Evolutionary conservation across 2,113 vertebrate genomes (phyloP).

Genomic region (Rhineura floridana): DNA sequence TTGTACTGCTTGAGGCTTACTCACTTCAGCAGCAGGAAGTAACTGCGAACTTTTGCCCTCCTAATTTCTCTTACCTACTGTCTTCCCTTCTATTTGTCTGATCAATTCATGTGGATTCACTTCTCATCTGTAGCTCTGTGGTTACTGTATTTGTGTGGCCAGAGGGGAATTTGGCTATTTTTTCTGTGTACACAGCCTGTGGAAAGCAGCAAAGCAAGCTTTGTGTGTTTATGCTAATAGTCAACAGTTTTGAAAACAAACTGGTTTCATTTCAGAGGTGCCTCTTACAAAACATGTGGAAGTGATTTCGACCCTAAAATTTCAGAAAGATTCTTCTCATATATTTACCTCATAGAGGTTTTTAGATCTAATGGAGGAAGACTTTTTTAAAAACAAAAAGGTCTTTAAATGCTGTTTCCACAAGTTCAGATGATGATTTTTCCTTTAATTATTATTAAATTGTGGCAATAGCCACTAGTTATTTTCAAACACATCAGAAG

Average conservation of each 20-base stretch:
- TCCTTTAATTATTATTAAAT: background rate
- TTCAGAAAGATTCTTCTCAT: background rate
- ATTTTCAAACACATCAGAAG: constrained; percentile 6
- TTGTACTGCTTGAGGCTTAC: background rate
- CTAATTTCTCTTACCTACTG: background rate
- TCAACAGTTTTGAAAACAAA: constrained; percentile 9
- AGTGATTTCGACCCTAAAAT: constrained; percentile 4
- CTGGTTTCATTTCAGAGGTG: constrained; percentile 10
- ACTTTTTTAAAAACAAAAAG: background rate
- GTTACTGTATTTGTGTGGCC: constrained; percentile 21
- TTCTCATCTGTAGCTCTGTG: background rate
- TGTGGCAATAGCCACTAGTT: background rate
- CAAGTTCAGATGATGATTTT: background rate
- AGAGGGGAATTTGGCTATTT: background rate
- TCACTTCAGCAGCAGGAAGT: background rate
- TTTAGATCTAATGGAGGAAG: background rate
- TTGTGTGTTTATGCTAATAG: constrained; percentile 7
- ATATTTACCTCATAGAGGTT: constrained; percentile 12
- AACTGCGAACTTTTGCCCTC: constrained; percentile 26
- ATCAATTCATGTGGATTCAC: constrained; percentile 6
- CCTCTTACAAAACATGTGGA: constrained; percentile 22
- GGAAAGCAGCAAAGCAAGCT: constrained; percentile 24
- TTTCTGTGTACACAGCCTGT: constrained; percentile 13
- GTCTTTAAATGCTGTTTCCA: background rate
- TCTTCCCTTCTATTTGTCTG: constrained; percentile 10